Base-by-base conservation (phyloP, 2,113 vertebrate species). In the Onychorhynchus coronatus region DNA sequence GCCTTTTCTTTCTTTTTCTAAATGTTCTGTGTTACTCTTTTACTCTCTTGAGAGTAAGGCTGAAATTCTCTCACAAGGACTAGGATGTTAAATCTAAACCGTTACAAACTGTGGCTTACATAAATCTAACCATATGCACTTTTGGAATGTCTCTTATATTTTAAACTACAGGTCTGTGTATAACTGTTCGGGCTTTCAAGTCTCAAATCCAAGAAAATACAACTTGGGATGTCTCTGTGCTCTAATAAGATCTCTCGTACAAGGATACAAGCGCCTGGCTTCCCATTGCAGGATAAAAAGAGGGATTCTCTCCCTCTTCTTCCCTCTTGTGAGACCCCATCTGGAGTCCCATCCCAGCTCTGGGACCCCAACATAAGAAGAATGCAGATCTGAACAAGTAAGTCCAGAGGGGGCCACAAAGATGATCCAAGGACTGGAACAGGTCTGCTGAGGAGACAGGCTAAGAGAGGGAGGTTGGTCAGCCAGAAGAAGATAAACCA, bases 1-100 rank as follows among this genome's bases (percentile, higher is more conserved):
- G 35, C 22, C 6, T 0, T 1, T 12, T 75, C 79, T 12, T 72
- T 79, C 7, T 79, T 94, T 94, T 83, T 75, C 31, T 73, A 85
- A 93, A 61, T 66, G 52, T 56, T 84, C 56, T 72, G 11, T 61
- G 47, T 86, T 84, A 72, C 41, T 79, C 74, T 85, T 37, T 87
- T 37, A 37, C 75, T 91, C 76, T 93, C 88, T 68, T 62, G 70
- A 79, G 92, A 93, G 53, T 66, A 65, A 91, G 80, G 66, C 80
- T 94, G 49, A 87, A 95, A 66, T n/a, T 89, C 91, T 90, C 61
- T 94, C 92, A 89, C 58, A 87, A 93, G 86, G 76, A 93, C 83
- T 61, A 71, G 59, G 52, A 95, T 79, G 83, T 88, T 94, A 94
- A 96, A 95, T 90, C 76, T 93, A 96, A 96, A 89, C 65, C 80